Conservation (phyloP, 1,140 invertebrate species). For the Anastrepha ludens region DNA sequence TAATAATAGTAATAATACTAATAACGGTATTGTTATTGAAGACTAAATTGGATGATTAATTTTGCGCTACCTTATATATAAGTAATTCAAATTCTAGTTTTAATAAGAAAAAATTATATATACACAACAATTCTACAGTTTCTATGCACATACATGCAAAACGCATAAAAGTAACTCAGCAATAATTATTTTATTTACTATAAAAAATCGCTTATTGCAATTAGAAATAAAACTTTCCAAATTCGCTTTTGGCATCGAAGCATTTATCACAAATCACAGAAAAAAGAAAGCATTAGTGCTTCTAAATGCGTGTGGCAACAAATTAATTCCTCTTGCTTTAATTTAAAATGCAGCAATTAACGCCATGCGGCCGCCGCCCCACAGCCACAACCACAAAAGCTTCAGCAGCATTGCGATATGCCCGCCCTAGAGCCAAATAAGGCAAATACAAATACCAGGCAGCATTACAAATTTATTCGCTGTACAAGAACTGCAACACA, state of each 20-base stretch:
- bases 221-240: neutral
- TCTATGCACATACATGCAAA: too few relatives aligned
- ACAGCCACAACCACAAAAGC: neutral
- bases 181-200: neutral
- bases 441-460: constrained; percentile 14
- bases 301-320: constrained; percentile 23
- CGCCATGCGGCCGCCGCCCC: neutral
- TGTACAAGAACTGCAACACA: constrained; percentile 1
- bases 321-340: neutral
- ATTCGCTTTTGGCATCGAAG: neutral
- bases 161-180: neutral
- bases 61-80: too few relatives aligned
- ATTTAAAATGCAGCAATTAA: constrained; percentile 36
- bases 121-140: too few relatives aligned
- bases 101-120: too few relatives aligned
- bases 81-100: too few relatives aligned
- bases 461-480: constrained; percentile 25
- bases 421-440: neutral
- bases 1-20: too few relatives aligned
- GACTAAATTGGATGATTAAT: too few relatives aligned
- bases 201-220: neutral
- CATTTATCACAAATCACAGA: neutral
- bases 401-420: neutral
- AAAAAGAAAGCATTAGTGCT: neutral
- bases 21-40: too few relatives aligned